These are phyloP conservation scores for Xerus inauris DNA, from an alignment of 2,113 vertebrate species.

Conservation along the genomic window DNA sequence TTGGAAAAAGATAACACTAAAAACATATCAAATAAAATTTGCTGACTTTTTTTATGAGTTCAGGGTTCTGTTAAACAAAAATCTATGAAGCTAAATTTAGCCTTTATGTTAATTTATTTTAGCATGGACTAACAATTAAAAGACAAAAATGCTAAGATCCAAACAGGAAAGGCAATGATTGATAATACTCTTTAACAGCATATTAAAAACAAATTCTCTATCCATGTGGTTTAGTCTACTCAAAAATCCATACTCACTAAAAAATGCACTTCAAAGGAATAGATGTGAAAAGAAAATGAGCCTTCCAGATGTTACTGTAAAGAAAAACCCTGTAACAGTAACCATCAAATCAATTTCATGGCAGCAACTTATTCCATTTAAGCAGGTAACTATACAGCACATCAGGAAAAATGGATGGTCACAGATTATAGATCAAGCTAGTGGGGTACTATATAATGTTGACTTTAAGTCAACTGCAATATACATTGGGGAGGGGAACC, in stretches of 20 bases:
- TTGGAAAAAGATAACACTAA: constrained; percentile 15
- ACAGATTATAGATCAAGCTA: constrained; percentile 79
- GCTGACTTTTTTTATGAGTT: constrained; percentile 5
- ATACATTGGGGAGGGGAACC: constrained; percentile 46
- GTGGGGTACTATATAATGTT: constrained; percentile 72
- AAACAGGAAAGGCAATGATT: constrained; percentile 44
- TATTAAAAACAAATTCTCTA: constrained; percentile 57
- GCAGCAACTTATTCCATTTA: constrained; percentile 76
- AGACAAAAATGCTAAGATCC: constrained; percentile 64
- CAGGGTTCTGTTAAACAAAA: constrained; percentile 47
- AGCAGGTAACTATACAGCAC: constrained; percentile 71
- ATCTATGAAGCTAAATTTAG: constrained; percentile 61
- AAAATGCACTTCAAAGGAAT: constrained; percentile 75
- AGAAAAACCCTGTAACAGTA: constrained; percentile 85
- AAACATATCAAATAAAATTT: constrained; percentile 51
- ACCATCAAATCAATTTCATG: constrained; percentile 82
- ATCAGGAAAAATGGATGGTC: constrained; percentile 81
- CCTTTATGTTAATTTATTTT: constrained; percentile 47
- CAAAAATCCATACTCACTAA: constrained; percentile 65
- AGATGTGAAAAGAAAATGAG: constrained; percentile 79
- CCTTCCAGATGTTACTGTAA: constrained; percentile 84
- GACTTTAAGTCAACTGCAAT: constrained; percentile 84
- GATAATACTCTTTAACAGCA: constrained; percentile 38
- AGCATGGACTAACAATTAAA: constrained; percentile 44
- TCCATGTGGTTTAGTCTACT: constrained; percentile 59